phyloP scores from a whole-genome alignment of 2,888 invertebrate species.

The Coremacera marginata region DNA sequence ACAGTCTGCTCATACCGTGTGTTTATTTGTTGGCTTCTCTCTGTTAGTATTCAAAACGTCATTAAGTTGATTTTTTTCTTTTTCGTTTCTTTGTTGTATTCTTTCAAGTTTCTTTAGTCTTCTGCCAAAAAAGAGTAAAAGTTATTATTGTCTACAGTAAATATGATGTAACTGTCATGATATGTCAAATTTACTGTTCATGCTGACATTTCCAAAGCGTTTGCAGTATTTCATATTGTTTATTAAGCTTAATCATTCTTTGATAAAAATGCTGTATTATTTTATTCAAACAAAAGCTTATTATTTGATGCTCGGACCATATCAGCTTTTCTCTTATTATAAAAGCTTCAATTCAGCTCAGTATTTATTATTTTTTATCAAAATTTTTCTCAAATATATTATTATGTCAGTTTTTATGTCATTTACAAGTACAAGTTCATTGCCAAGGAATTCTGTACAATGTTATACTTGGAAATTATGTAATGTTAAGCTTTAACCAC shows the following conservation, averaged over 20 bases:
- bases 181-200: conserved; percentile 3
- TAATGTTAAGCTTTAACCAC: background rate
- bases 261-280: too few species aligned
- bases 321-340: too few species aligned
- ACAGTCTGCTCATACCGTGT: background rate
- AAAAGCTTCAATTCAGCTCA: too few species aligned
- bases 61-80: background rate
- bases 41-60: background rate
- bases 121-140: conserved; percentile 15
- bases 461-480: background rate
- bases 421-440: background rate
- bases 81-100: background rate
- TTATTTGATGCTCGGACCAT: too few species aligned
- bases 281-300: too few species aligned
- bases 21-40: too few species aligned
- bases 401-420: background rate
- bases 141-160: background rate
- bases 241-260: too few species aligned
- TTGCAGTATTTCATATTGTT: background rate
- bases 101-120: background rate
- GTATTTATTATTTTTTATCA: too few species aligned
- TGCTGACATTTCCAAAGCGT: background rate
- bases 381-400: background rate
- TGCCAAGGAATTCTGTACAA: too few species aligned
- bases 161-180: conserved; percentile 16